These are phyloP conservation scores for Colinus virginianus DNA, from an alignment of 2,113 vertebrate species.

Conservation along the genomic window DNA sequence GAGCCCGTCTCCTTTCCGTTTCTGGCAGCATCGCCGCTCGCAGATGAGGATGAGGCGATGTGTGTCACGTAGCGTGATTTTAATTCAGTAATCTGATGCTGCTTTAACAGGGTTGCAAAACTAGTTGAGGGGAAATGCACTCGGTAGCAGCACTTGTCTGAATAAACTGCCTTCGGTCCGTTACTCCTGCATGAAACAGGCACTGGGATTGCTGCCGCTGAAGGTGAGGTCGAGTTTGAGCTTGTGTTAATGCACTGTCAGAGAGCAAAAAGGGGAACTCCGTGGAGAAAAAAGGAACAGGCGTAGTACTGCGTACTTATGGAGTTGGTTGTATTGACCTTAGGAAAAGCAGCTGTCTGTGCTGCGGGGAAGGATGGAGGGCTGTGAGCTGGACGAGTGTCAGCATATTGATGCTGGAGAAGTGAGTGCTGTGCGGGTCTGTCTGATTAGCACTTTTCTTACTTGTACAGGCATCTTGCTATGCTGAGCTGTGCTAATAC, in stretches of 20 bases:
- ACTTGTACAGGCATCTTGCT: background rate
- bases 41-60: slow-evolving; percentile 17
- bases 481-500: background rate
- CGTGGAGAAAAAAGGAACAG: background rate
- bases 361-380: background rate
- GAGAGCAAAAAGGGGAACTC: background rate
- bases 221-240: background rate
- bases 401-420: background rate
- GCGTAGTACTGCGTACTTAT: background rate
- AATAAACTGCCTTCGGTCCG: background rate
- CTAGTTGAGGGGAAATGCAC: slow-evolving; percentile 8
- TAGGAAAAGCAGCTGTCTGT: background rate
- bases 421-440: background rate
- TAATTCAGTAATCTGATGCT: background rate
- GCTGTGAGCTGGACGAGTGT: background rate
- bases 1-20: slow-evolving; percentile 53
- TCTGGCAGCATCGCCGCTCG: slow-evolving; percentile 13
- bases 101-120: slow-evolving; percentile 1
- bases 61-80: slow-evolving; percentile 35
- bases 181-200: slow-evolving; percentile 19
- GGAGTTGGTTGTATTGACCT: background rate
- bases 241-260: background rate
- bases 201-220: background rate
- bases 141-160: background rate
- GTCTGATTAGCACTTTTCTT: too few species aligned